These are phyloP conservation scores for Acanthococcus lagerstroemiae DNA, from an alignment of 2,888 invertebrate species.

Conservation along the genomic window DNA sequence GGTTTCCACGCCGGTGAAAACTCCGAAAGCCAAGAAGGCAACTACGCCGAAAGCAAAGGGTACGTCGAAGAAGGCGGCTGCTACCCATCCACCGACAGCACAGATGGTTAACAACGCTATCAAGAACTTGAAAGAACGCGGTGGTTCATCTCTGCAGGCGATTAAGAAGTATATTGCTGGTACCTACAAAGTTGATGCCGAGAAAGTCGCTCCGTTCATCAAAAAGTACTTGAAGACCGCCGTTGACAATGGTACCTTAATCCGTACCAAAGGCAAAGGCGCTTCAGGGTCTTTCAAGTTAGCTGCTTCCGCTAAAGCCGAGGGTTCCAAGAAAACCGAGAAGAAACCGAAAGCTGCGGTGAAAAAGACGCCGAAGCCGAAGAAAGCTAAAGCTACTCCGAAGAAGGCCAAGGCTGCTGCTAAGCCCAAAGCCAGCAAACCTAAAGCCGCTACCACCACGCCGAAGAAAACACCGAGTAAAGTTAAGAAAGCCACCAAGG, in stretches of 20 bases:
- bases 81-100: constrained; percentile 46
- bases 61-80: constrained; percentile 37
- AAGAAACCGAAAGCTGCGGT: constrained; percentile 3
- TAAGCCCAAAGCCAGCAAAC: constrained; percentile 1
- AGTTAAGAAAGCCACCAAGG: constrained; percentile 1
- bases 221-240: constrained; percentile 50
- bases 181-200: constrained; percentile 51
- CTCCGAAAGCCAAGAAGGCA: constrained; percentile 37
- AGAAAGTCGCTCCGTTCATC: constrained; percentile 50
- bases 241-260: constrained; percentile 46
- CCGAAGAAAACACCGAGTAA: constrained; percentile 31
- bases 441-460: constrained; percentile 35
- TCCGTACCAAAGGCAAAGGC: constrained; percentile 47
- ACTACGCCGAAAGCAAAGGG: constrained; percentile 32
- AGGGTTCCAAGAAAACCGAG: not conserved
- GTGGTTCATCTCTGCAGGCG: constrained; percentile 47
- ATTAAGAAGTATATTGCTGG: constrained; percentile 55
- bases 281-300: constrained; percentile 25
- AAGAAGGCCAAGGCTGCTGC: not conserved
- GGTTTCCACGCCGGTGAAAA: constrained; percentile 29
- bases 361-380: constrained; percentile 24
- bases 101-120: constrained; percentile 52
- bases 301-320: too few relatives aligned
- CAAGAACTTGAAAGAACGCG: constrained; percentile 34
- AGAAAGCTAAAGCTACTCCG: constrained; percentile 35